Conservation (phyloP, 2,888 invertebrate species). For the Pristionchus exspectatus region DNA sequence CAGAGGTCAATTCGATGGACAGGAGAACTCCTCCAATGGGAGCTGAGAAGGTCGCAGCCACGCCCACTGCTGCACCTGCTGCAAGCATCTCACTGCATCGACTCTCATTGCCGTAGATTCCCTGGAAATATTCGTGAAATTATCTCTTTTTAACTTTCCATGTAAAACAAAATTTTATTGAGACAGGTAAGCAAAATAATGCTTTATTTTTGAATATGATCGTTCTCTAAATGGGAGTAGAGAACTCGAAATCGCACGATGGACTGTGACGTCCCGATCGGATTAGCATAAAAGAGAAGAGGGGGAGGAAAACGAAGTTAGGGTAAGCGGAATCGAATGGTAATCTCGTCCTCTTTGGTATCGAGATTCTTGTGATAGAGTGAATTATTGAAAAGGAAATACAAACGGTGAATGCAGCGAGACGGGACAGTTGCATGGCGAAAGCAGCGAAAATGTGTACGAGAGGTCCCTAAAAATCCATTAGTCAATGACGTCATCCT, state of each 20-base stretch:
- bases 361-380: neutral
- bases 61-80: conserved; percentile 47
- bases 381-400: neutral
- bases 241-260: neutral
- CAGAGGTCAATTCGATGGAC: conserved; percentile 31
- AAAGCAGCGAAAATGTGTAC: conserved; percentile 20
- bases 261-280: conserved; percentile 17
- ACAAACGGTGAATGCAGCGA: neutral
- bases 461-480: neutral
- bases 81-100: conserved; percentile 41
- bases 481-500: neutral
- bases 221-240: neutral
- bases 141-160: too few relatives aligned
- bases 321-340: neutral
- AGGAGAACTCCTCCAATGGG: conserved; percentile 28
- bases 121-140: neutral
- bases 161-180: too few relatives aligned
- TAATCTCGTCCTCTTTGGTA: neutral
- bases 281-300: neutral
- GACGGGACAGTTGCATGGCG: conserved; percentile 12
- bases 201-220: neutral
- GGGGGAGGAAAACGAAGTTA: neutral
- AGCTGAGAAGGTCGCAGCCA: conserved; percentile 9
- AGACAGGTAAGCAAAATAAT: neutral
- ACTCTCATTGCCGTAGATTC: conserved; percentile 39